Evolutionary conservation across 2,113 vertebrate species (phyloP).

Genomic region (Platysternon megacephalum): DNA sequence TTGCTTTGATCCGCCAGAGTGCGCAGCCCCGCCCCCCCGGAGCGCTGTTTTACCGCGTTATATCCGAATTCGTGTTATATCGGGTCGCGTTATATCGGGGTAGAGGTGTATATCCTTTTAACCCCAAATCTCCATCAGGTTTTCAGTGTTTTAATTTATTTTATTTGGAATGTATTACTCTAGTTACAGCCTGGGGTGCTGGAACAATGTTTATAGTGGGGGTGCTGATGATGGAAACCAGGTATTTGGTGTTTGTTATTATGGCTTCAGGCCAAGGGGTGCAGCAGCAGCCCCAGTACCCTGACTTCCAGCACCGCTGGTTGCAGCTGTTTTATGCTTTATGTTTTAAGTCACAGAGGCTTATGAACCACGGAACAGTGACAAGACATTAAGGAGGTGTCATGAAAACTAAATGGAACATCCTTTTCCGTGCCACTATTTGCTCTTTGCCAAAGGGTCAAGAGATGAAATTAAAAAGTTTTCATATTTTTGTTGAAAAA

Average conservation of each 20-base stretch:
- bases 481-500: background rate
- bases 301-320: too few relatives aligned
- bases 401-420: background rate
- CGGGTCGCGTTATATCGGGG: too few relatives aligned
- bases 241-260: too few relatives aligned
- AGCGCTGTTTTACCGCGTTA: too few relatives aligned
- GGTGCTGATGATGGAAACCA: too few relatives aligned
- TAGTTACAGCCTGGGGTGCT: background rate
- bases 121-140: background rate
- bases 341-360: background rate
- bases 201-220: too few relatives aligned
- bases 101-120: background rate
- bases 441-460: background rate
- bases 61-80: too few relatives aligned
- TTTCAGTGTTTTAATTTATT: background rate
- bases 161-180: background rate
- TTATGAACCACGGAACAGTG: background rate
- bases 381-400: background rate
- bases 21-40: too few relatives aligned
- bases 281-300: too few relatives aligned
- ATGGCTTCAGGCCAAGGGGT: too few relatives aligned
- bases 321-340: background rate
- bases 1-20: too few relatives aligned
- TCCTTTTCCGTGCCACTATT: background rate
- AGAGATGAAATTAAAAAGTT: background rate